A percentile compares a stretch with the other conserved stretches of the same genome.
Conservation (phyloP, 2,888 invertebrate genomes). For the Oligia strigilis region DNA sequence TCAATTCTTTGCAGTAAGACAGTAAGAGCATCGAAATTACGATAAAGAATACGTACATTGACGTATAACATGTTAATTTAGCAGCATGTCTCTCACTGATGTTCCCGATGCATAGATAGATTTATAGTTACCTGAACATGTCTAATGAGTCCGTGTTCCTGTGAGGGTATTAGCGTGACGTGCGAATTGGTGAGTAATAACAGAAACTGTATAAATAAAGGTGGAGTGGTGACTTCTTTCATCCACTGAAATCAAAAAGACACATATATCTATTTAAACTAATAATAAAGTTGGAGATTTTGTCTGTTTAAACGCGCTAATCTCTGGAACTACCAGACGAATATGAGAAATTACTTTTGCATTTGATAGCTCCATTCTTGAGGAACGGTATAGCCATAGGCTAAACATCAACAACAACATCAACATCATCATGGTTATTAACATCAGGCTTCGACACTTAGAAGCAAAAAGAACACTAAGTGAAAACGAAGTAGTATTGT, state of each 20-base stretch:
- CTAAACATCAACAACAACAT: too few species aligned
- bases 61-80: background rate
- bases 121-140: conserved; percentile 79
- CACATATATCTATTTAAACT: background rate
- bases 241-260: conserved; percentile 75
- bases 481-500: too few species aligned
- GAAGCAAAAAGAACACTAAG: too few species aligned
- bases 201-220: conserved; percentile 80
- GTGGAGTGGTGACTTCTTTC: conserved; percentile 71
- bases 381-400: too few species aligned
- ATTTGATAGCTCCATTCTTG: too few species aligned
- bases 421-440: too few species aligned
- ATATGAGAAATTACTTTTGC: too few species aligned
- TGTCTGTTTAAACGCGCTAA: too few species aligned
- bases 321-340: too few species aligned
- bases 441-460: too few species aligned
- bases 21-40: background rate
- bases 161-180: conserved; percentile 82
- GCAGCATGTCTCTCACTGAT: background rate
- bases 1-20: background rate
- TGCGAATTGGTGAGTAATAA: conserved; percentile 83
- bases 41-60: background rate
- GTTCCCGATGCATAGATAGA: background rate
- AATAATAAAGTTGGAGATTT: too few species aligned
- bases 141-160: conserved; percentile 81